These are phyloP conservation scores for Tridacna gigas DNA, from an alignment of 2,888 invertebrate genomes.

Conservation along the genomic window DNA sequence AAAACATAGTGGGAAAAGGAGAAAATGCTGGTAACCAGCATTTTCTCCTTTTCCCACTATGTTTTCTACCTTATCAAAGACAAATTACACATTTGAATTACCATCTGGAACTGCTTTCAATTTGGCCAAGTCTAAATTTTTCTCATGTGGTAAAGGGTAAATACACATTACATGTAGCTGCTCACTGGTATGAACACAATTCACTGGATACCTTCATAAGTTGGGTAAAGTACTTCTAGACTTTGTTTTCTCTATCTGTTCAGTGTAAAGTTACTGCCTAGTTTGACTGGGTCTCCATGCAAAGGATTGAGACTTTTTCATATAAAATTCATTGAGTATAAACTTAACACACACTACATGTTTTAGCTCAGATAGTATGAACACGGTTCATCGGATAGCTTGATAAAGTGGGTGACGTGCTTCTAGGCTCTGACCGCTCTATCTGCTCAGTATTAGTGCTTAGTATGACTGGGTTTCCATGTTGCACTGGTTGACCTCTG, in stretches of 20 bases:
- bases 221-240: background rate
- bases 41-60: no score
- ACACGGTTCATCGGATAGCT: conserved; percentile 58
- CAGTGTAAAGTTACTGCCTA: background rate
- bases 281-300: background rate
- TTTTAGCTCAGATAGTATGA: conserved; percentile 42
- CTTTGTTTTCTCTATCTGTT: background rate
- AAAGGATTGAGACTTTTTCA: no score
- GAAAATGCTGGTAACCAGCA: no score
- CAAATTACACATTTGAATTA: no score
- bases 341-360: background rate
- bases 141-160: no score
- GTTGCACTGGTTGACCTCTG: conserved; percentile 52
- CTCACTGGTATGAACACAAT: background rate
- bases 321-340: no score
- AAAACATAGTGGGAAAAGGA: no score
- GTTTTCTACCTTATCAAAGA: no score
- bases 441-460: conserved; percentile 41
- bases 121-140: no score
- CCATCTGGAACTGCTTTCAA: no score
- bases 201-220: background rate
- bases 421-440: background rate
- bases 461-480: conserved; percentile 35
- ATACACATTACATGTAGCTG: no score
- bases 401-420: conserved; percentile 20